These are phyloP conservation scores for Darevskia nairensis DNA, from an alignment of 2,797 vertebrate species.

Conservation along the genomic window DNA sequence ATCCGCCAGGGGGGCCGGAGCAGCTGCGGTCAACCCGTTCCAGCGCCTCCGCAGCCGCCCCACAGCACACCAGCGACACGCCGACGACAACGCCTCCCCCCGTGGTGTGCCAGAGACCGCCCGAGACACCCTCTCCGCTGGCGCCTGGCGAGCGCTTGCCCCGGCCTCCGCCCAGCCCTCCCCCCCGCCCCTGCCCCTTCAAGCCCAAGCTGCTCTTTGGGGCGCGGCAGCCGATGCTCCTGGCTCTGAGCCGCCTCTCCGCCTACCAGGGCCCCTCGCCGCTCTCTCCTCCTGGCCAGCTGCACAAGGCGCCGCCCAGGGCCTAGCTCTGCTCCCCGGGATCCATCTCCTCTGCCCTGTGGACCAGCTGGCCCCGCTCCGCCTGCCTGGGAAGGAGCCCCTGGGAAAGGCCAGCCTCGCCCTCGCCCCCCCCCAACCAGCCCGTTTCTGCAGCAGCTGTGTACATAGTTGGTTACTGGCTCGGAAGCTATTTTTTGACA, in stretches of 20 bases:
- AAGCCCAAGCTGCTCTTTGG: conserved; percentile 15
- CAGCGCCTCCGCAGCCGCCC: neutral
- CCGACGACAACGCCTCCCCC: neutral
- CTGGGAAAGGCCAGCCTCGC: too few relatives aligned
- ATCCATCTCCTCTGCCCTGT: neutral
- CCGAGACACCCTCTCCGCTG: fast-evolving
- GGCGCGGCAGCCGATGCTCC: neutral
- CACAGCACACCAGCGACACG: neutral
- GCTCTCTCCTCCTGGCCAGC: neutral
- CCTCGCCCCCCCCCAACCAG: neutral
- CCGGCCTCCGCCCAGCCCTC: neutral
- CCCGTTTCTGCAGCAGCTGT: neutral
- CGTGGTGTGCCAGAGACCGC: neutral
- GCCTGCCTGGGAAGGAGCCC: too few relatives aligned
- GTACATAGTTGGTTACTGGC: neutral
- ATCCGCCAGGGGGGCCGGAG: neutral
- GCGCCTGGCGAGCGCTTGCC: too few relatives aligned
- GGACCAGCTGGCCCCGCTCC: neutral
- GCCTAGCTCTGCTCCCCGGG: neutral
- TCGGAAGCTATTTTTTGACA: conserved; percentile 8
- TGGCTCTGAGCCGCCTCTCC: neutral
- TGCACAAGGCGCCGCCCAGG: neutral
- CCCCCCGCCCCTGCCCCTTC: neutral
- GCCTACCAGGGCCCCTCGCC: neutral
- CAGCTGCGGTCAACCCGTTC: neutral